Base-by-base conservation (phyloP, 1,140 invertebrate genomes). In the Zaprionus capensis region DNA sequence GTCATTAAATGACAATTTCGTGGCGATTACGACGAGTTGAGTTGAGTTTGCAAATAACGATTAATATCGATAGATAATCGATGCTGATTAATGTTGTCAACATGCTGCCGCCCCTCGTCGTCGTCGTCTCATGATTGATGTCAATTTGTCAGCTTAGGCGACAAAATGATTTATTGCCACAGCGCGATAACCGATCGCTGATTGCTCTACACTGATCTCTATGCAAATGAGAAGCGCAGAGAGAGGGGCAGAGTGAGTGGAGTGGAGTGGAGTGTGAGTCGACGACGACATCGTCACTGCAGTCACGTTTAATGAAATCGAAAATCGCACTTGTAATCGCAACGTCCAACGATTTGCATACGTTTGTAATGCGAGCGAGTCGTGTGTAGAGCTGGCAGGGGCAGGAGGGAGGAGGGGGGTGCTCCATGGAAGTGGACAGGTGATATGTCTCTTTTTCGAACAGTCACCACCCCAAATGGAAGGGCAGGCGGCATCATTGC, bases 241-340 rank as follows among this genome's bases (percentile, higher is more conserved):
- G 49, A 62, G 68, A 51, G 46, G 46, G 7, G 46, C 17, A 5
- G 44, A 6, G 20, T 36, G 55, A 74, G 38, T 69, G 38, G 64
- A 63, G 41, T 41, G 24, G 14, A 5, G 38, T 6, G 5, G n/a
- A 17, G 41, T 5, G 20, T 51, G 56, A 71, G 65, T 57, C 38
- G 41, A 67, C 41, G 38, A 55, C 64, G 62, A 28, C 49, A 55
- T 46, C 41, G 41, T 17, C 64, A 53, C 31, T 69, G 67, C 41
- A 85, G 82, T 85, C 82, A 85, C 82, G 82, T 85, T 85, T 81
- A 87, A 88, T 81, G 81, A 88, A 87, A 87, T 71, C 81, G 78
- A 85, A 82, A 78, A 75, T 88, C 65, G 71, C 71, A 83, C 53
- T 67, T 84, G 78, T 81, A 85, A 85, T 84, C 75, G 81, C 71